Evolutionary conservation across 2,797 vertebrate genomes (phyloP).

Genomic region (Anniella stebbinsi): DNA sequence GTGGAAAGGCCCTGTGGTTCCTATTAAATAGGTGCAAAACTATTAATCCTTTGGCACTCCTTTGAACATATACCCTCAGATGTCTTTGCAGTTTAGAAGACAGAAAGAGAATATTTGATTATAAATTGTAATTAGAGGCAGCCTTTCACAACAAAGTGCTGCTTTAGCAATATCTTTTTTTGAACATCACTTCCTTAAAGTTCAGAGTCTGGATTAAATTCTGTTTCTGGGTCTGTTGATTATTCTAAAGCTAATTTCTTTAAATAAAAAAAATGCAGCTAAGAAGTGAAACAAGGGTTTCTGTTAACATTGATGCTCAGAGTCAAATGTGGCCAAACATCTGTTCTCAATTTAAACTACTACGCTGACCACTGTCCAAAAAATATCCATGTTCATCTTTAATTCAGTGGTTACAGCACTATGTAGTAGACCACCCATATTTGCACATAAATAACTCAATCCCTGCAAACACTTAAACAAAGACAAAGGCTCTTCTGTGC

Average conservation of each 20-base stretch:
- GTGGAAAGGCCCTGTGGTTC: neutral
- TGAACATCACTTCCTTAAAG: neutral
- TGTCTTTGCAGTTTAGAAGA: neutral
- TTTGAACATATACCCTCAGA: neutral
- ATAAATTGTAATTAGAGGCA: fast-evolving
- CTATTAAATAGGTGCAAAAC: neutral
- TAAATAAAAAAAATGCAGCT: neutral
- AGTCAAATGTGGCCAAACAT: slow-evolving; percentile 53
- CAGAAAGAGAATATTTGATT: neutral
- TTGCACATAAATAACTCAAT: slow-evolving; percentile 31
- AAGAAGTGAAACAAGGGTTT: slow-evolving; percentile 49
- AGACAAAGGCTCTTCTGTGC: slow-evolving; percentile 54
- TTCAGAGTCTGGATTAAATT: slow-evolving; percentile 18
- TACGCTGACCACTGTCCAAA: slow-evolving; percentile 59
- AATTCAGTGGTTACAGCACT: slow-evolving; percentile 26
- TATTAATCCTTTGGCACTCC: fast-evolving
- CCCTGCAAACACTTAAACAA: slow-evolving; percentile 49
- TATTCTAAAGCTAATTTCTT: slow-evolving; percentile 31
- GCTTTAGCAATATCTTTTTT: fast-evolving
- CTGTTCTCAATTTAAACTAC: slow-evolving; percentile 69
- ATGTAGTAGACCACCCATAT: slow-evolving; percentile 60
- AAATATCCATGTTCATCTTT: slow-evolving; percentile 38
- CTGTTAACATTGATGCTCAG: slow-evolving; percentile 24
- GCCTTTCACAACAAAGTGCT: neutral
- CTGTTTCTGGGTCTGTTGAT: slow-evolving; percentile 41